Evolutionary conservation across 2,113 vertebrate species (phyloP).

Genomic region (Zapornia atra): DNA sequence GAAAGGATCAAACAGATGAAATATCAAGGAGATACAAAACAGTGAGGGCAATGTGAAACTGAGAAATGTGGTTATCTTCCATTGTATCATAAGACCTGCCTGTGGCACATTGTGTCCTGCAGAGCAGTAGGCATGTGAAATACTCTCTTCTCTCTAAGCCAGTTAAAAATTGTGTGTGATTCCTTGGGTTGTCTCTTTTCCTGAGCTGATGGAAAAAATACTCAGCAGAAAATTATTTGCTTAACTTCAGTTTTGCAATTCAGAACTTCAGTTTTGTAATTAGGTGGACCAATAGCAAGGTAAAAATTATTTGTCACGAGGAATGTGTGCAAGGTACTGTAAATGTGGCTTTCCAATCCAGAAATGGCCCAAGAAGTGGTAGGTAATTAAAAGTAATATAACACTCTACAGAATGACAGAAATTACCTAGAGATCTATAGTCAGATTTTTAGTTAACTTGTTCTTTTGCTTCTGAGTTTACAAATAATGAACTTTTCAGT

Average conservation of each 20-base stretch:
- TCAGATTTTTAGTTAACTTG: not conserved
- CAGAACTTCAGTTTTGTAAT: not conserved
- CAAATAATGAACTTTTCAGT: not conserved
- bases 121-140: not conserved
- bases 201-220: not conserved
- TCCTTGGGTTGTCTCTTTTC: not conserved
- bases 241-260: not conserved
- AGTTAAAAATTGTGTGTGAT: not conserved
- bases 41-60: not conserved
- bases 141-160: not conserved
- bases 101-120: not conserved
- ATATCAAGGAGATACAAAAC: not conserved
- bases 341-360: not conserved
- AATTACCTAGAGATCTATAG: not conserved
- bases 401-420: not conserved
- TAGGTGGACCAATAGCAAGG: not conserved
- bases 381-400: not conserved
- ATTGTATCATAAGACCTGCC: not conserved
- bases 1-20: not conserved
- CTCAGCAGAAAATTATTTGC: not conserved
- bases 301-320: not conserved
- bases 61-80: not conserved
- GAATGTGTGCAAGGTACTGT: not conserved
- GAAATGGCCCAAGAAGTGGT: not conserved
- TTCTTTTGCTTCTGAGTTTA: not conserved